These are phyloP conservation scores for Corydoras maculifer DNA, from an alignment of 2,113 vertebrate species.

Conservation along the genomic window DNA sequence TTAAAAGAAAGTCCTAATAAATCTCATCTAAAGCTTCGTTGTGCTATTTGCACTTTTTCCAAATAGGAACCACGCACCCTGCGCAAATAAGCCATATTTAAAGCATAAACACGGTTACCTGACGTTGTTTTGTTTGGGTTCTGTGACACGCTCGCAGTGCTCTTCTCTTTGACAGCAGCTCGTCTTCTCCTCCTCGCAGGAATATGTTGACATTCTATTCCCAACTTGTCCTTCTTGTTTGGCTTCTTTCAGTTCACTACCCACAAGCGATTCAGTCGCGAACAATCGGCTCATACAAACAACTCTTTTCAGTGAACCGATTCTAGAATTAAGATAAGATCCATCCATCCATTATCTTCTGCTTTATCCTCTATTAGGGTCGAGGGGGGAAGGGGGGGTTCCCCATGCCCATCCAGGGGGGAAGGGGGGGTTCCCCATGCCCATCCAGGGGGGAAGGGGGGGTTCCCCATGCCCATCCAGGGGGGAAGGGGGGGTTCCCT, in stretches of 20 bases:
- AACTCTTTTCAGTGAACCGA: conserved; percentile 3
- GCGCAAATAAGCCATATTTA: background rate
- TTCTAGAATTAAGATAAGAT: background rate
- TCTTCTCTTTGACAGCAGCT: conserved; percentile 9
- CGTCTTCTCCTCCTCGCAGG: conserved; percentile 4
- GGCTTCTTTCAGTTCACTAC: conserved; percentile 29
- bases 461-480: too few relatives aligned
- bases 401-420: too few relatives aligned
- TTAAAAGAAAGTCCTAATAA: background rate
- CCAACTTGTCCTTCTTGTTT: conserved; percentile 21
- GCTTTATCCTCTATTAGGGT: too few relatives aligned
- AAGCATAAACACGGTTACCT: conserved; percentile 10
- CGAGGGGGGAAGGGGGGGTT: too few relatives aligned
- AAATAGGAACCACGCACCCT: too few relatives aligned
- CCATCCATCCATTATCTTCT: too few relatives aligned
- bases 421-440: too few relatives aligned
- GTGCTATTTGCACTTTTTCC: too few relatives aligned
- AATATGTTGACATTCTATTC: conserved; percentile 39
- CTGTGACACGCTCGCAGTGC: conserved; percentile 2
- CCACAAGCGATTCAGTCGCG: background rate
- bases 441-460: too few relatives aligned
- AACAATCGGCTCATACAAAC: background rate
- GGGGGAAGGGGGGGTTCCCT: too few relatives aligned
- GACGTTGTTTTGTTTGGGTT: background rate
- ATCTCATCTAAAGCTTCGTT: too few relatives aligned